Percentiles rank a stretch among this genome's conserved stretches.
Evolutionary conservation across 2,888 invertebrate genomes (phyloP).

Genomic region (Dolichomitus sp.): DNA sequence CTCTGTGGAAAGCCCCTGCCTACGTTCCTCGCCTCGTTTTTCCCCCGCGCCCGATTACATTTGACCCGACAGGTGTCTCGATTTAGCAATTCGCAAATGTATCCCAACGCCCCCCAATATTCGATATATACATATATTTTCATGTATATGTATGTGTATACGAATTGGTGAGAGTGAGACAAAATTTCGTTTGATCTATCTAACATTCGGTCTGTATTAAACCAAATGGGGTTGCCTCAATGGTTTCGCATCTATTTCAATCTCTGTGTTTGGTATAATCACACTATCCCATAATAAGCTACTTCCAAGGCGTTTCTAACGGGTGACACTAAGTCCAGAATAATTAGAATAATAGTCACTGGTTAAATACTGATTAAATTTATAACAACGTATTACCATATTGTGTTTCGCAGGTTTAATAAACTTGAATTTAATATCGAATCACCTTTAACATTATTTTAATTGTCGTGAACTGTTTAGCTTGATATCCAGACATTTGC

Average conservation of each 20-base stretch:
- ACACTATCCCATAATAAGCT: constrained; percentile 12
- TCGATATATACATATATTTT: not conserved
- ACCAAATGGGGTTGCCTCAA: constrained; percentile 32
- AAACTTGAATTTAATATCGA: too few species aligned
- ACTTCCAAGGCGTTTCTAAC: not conserved
- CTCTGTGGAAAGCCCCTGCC: constrained; percentile 54
- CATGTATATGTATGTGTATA: constrained; percentile 15
- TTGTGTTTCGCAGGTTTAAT: not conserved
- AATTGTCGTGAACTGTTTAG: too few species aligned
- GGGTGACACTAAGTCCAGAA: constrained; percentile 2
- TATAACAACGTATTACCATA: not conserved
- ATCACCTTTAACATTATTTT: too few species aligned
- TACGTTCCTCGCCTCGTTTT: constrained; percentile 18
- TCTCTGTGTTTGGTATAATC: not conserved
- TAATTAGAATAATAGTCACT: constrained; percentile 57
- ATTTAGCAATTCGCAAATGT: constrained; percentile 70
- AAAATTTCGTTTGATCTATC: constrained; percentile 76
- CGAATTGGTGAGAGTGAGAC: constrained; percentile 40
- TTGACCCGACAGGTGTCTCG: constrained; percentile 82
- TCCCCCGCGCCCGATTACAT: constrained; percentile 77
- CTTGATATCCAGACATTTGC: too few species aligned
- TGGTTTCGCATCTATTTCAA: constrained; percentile 11
- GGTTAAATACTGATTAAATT: not conserved
- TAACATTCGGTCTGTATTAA: constrained; percentile 54
- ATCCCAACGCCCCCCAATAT: constrained; percentile 39